Evolutionary conservation across 2,888 invertebrate genomes (phyloP), one percentile per base, ranked within the genome.

Genomic region (Nomada goodeniana): DNA sequence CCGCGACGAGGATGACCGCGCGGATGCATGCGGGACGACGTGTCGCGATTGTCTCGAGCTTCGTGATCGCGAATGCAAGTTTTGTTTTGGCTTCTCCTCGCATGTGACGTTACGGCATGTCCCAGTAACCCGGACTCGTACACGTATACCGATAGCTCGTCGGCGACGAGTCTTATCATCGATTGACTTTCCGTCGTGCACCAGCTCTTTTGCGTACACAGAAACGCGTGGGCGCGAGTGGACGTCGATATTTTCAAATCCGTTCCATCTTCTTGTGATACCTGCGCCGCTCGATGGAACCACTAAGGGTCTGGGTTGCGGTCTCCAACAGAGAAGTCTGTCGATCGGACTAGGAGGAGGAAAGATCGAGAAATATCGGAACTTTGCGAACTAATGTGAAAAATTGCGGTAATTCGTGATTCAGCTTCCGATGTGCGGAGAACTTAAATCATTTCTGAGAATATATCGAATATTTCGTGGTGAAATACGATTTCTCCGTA

Each of bases 21-120:
- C 20, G 23, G 55, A 57, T 44, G 20, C 52, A 29, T 47, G 42
- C 36, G 52, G 29, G 57, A 70, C 53, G 77, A 60, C 50, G 68
- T 65, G 52, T 65, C 64, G 69, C 76, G 74, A 79, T 73, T 74
- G 65, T 42, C 76, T 64, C 53, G 42, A 73, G 80, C 80, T 81
- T 74, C 79, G 71, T 81, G 81, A 81, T 84, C 72, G 81, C 76
- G 75, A 76, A 86, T 72, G 80, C 67, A 80, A 86, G 36, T 77
- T 86, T 86, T 86, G 23, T 86, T 85, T 80, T 80, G 83, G 78
- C 83, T 76, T 82, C 86, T 65, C 60, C 57, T 50, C 65, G 72
- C 68, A 67, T 55, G 63, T 68, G 64, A 72, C 65, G 67, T 79
- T 84, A 80, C 78, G 72, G 60, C 73, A 80, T 84, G 84, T 77